phyloP scores from a whole-genome alignment of 2,113 vertebrate genomes.

The Diadophis punctatus region DNA sequence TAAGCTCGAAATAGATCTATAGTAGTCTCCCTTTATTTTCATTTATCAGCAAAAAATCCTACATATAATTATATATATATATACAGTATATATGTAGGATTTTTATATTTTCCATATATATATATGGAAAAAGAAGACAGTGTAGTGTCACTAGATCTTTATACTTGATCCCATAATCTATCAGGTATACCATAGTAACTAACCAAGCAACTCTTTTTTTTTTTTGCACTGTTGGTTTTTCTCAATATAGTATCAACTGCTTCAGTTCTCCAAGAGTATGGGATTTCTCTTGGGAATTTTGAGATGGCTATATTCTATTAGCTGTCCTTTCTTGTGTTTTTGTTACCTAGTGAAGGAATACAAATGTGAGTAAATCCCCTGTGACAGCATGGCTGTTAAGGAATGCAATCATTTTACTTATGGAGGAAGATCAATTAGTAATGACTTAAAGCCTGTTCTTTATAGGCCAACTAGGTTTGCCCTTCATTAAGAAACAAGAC shows the following conservation, averaged over 20 bases:
- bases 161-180: neutral
- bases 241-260: neutral
- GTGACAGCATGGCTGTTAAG: constrained; percentile 42
- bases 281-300: neutral
- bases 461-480: constrained; percentile 58
- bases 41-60: too few relatives aligned
- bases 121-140: neutral
- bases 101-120: too few relatives aligned
- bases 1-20: too few relatives aligned
- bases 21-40: too few relatives aligned
- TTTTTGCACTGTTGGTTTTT: constrained; percentile 5
- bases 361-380: constrained; percentile 55
- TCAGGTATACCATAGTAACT: neutral
- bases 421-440: constrained; percentile 63
- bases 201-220: neutral
- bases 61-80: too few relatives aligned
- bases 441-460: constrained; percentile 64
- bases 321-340: neutral
- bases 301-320: constrained; percentile 14
- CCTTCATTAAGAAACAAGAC: constrained; percentile 75
- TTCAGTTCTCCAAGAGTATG: neutral
- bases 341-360: constrained; percentile 34
- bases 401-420: constrained; percentile 61
- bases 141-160: neutral
- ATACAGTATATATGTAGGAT: too few relatives aligned